phyloP scores from a whole-genome alignment of 2,797 vertebrate genomes.

The Peromyscus aztecus region DNA sequence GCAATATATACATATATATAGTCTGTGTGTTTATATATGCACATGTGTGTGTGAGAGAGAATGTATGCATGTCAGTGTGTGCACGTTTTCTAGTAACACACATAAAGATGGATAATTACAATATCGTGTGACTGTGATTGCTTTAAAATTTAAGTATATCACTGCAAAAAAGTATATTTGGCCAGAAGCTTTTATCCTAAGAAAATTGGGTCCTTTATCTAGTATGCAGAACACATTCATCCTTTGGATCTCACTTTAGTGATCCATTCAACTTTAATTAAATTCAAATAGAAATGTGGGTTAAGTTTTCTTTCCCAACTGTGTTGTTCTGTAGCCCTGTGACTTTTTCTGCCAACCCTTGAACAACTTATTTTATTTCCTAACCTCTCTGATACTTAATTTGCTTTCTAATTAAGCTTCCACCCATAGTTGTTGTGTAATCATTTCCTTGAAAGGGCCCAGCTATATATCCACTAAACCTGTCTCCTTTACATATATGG shows the following conservation, averaged over 20 bases:
- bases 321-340: not conserved
- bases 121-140: not conserved
- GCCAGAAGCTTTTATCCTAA: not conserved
- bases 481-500: not conserved
- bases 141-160: not conserved
- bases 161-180: not conserved
- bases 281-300: not conserved
- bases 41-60: not conserved
- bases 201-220: not conserved
- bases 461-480: not conserved
- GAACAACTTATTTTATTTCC: not conserved
- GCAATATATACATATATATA: too few relatives aligned
- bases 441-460: not conserved
- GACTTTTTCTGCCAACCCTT: not conserved
- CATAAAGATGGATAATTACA: not conserved
- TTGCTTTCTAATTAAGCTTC: not conserved
- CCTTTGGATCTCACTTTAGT: not conserved
- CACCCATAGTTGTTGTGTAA: not conserved
- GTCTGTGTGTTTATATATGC: not conserved
- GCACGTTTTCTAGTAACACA: not conserved
- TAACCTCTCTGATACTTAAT: not conserved
- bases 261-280: not conserved
- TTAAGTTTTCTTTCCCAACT: not conserved
- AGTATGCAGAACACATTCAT: not conserved
- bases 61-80: not conserved